Base-by-base conservation (phyloP, 2,797 vertebrate species). In the Anabacerthia variegaticeps region DNA sequence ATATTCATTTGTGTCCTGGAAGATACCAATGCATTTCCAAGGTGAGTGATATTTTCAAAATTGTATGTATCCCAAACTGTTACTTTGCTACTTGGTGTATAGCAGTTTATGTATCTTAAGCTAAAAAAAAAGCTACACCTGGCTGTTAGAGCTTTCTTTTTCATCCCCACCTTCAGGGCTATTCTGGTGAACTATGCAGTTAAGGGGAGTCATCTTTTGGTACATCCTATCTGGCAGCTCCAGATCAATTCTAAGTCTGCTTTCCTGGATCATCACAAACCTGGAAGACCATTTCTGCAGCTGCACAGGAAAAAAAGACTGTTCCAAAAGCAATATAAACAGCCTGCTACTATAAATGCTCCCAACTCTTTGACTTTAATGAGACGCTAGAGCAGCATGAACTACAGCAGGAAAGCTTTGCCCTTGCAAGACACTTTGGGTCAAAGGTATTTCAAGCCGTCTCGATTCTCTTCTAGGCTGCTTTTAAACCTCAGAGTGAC, bases 361-460 rank as follows among this genome's bases (percentile, higher is more conserved):
- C 67, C 17, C n/a, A 85, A 54, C 37, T 89, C 48, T 79, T 91
- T 87, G 28, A 39, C 65, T 82, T 92, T 88, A 85, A 92, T 85
- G 61, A 91, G 72, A 79, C 37, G 44, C 81, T 74, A 87, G 44
- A 92, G 75, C 87, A 89, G 74, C 74, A 91, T 10, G 48, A 96
- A 95, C 71, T 62, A 72, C 84, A 92, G 59, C 59, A 89, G 63
- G 22, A 37, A 78, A 84, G 80, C 49, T 84, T 58, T 77, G 85
- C 73, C 85, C 85, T 88, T 87, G 49, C 39, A 92, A 37, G 77
- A 63, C 41, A 48, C 56, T 76, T 87, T 41, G 63, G 63, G 78
- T 93, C 84, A 95, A 92, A 94, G 85, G 81, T 94, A 92, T 80
- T 93, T 92, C 59, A 67, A 93, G 61, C 32, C 41, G 21, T 82